phyloP scores from a whole-genome alignment of 2,797 vertebrate species.

The Holocentrus rufus region DNA sequence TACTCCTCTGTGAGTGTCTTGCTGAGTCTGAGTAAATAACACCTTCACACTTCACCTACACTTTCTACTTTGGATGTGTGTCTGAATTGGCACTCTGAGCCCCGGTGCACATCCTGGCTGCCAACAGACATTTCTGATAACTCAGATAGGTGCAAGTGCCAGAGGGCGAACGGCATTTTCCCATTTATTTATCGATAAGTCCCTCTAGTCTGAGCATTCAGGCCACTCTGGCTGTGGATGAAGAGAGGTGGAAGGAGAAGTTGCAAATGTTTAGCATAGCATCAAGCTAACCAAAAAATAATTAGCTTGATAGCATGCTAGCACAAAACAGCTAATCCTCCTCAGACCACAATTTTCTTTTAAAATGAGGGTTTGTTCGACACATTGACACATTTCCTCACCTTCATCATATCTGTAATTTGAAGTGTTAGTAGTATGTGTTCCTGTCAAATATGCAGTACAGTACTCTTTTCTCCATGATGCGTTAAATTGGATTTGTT shows the following conservation, averaged over 20 bases:
- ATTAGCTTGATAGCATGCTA: neutral
- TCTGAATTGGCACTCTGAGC: slow-evolving; percentile 20
- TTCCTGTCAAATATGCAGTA: slow-evolving; percentile 6
- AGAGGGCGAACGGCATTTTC: neutral
- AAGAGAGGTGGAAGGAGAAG: no score
- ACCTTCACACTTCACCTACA: slow-evolving; percentile 56
- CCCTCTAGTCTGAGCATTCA: no score
- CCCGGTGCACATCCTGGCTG: slow-evolving; percentile 11
- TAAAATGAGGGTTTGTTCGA: no score
- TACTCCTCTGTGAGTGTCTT: slow-evolving; percentile 23
- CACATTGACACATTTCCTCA: no score
- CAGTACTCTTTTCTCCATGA: neutral
- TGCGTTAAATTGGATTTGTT: slow-evolving; percentile 1
- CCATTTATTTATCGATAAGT: neutral
- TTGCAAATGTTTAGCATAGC: neutral
- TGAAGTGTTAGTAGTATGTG: neutral
- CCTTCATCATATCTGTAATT: neutral
- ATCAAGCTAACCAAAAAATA: neutral
- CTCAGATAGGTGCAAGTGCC: slow-evolving; percentile 1
- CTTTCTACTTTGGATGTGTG: slow-evolving; percentile 21
- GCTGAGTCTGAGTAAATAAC: slow-evolving; percentile 53
- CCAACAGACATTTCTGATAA: slow-evolving; percentile 23
- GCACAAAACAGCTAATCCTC: no score
- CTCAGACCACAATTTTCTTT: no score
- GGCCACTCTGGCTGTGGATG: no score